These are phyloP conservation scores for Castor canadensis DNA, from an alignment of 2,113 vertebrate genomes.

Conservation along the genomic window DNA sequence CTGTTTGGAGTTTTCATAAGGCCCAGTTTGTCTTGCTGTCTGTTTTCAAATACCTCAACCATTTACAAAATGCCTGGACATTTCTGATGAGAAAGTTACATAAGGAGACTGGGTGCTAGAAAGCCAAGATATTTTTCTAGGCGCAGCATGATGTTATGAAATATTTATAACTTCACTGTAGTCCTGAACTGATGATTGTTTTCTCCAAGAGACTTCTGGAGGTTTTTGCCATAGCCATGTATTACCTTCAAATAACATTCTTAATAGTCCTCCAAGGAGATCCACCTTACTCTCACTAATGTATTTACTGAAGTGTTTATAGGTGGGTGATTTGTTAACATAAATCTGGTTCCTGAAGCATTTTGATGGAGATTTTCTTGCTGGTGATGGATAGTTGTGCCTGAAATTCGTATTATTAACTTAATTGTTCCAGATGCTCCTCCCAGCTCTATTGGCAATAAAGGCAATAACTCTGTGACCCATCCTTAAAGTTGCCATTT, in stretches of 20 bases:
- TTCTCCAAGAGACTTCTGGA: constrained; percentile 51
- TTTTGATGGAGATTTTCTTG: constrained; percentile 21
- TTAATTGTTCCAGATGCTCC: constrained; percentile 42
- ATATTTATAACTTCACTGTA: constrained; percentile 61
- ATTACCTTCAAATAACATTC: constrained; percentile 59
- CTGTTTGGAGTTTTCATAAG: not conserved
- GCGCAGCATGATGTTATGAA: constrained; percentile 19
- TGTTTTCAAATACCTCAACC: not conserved
- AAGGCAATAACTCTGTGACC: not conserved
- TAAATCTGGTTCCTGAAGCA: constrained; percentile 42
- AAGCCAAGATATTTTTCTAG: constrained; percentile 46
- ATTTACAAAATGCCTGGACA: constrained; percentile 41
- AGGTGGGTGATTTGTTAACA: constrained; percentile 56
- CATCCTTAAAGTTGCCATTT: not conserved
- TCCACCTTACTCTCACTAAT: constrained; percentile 19
- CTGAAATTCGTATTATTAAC: constrained; percentile 60
- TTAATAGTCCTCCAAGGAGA: constrained; percentile 51
- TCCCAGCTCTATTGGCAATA: not conserved
- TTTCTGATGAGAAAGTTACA: constrained; percentile 44
- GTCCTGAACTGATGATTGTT: constrained; percentile 32
- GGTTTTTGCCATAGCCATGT: constrained; percentile 21
- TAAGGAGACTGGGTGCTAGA: constrained; percentile 12
- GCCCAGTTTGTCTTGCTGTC: not conserved
- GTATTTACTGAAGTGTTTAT: constrained; percentile 44
- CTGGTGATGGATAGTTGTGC: constrained; percentile 18